These are phyloP conservation scores for Pterocles burchelli DNA, from an alignment of 2,113 vertebrate species.

Conservation along the genomic window DNA sequence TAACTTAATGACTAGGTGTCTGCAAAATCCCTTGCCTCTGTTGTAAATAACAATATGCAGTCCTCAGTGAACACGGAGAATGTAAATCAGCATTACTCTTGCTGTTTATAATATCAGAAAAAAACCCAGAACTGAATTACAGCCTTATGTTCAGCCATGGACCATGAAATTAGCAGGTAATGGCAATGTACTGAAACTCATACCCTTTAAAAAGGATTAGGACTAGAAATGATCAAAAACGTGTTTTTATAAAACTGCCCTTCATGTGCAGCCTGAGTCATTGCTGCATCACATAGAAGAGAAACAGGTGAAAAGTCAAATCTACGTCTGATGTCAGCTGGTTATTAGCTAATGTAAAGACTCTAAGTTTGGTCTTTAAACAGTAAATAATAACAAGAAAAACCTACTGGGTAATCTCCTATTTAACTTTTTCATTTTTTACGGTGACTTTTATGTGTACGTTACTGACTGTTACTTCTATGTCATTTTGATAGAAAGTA, in stretches of 20 bases:
- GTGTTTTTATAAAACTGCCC: not conserved
- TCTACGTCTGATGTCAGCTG: not conserved
- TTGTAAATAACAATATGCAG: slow-evolving; percentile 57
- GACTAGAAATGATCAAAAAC: slow-evolving; percentile 7
- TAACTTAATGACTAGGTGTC: slow-evolving; percentile 64
- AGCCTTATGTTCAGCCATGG: slow-evolving; percentile 62
- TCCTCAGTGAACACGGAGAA: slow-evolving; percentile 49
- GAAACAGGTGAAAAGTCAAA: not conserved
- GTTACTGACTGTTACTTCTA: not conserved
- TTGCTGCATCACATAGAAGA: not conserved
- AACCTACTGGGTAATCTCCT: not conserved
- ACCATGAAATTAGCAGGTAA: slow-evolving; percentile 75
- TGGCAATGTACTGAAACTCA: slow-evolving; percentile 41
- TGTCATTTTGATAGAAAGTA: not conserved
- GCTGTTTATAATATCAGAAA: slow-evolving; percentile 59
- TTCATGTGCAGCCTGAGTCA: not conserved
- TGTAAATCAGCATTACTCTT: slow-evolving; percentile 56
- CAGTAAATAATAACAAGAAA: not conserved
- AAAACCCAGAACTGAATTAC: slow-evolving; percentile 73
- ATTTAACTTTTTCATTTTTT: not conserved
- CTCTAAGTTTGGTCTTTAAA: not conserved
- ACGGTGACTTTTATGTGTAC: not conserved
- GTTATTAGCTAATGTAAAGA: not conserved
- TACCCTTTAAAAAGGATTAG: slow-evolving; percentile 23
- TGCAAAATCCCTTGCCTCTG: slow-evolving; percentile 55